Conservation (phyloP, 2,888 invertebrate genomes). For the Drosophila fungiperda region DNA sequence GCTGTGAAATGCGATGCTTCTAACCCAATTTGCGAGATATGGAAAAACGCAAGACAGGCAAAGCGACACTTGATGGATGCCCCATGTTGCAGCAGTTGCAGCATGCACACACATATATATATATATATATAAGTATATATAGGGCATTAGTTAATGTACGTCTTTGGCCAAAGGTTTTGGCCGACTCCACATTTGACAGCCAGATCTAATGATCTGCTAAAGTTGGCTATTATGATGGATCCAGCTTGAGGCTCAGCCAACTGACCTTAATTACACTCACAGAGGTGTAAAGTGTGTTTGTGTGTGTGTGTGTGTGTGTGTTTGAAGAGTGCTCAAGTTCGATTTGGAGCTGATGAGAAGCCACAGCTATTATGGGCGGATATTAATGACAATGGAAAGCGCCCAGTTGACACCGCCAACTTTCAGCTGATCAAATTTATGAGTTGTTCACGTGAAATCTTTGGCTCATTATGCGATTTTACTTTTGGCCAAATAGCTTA, state of each 20-base stretch:
- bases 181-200: constrained; percentile 39
- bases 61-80: constrained; percentile 42
- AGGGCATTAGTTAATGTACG: constrained; percentile 7
- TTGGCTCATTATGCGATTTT: constrained; percentile 8
- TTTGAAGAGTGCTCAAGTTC: constrained; percentile 9
- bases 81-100: constrained; percentile 6
- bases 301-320: background rate
- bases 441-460: constrained; percentile 5
- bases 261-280: constrained; percentile 71
- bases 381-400: constrained; percentile 66
- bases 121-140: background rate
- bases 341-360: constrained; percentile 40
- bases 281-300: constrained; percentile 4
- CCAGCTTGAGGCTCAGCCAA: constrained; percentile 32
- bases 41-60: constrained; percentile 30
- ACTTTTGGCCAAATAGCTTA: constrained; percentile 5
- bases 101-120: background rate
- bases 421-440: constrained; percentile 53
- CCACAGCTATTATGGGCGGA: constrained; percentile 49
- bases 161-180: constrained; percentile 25
- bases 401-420: constrained; percentile 60
- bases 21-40: constrained; percentile 65
- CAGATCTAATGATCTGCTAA: constrained; percentile 29
- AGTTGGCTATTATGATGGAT: constrained; percentile 10
- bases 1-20: constrained; percentile 70